A percentile compares a stretch with the other conserved stretches of the same genome.
phyloP scores from a whole-genome alignment of 2,888 invertebrate species.

The Stomorhina lunata region DNA sequence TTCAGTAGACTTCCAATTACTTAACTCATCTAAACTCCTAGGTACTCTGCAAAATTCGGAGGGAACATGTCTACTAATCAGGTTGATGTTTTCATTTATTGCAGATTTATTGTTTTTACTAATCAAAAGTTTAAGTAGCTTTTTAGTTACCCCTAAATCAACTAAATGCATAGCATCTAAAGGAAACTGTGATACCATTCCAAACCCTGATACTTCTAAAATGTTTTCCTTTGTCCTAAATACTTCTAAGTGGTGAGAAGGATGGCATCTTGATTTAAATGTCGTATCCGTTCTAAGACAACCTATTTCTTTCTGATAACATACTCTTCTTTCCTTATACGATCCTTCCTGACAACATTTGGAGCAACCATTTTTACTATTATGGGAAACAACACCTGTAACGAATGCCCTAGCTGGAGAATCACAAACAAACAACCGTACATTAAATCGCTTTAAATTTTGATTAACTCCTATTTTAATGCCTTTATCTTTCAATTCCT shows the following conservation, averaged over 20 bases:
- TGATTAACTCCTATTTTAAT: no score
- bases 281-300: slow-evolving; percentile 2
- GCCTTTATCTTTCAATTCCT: no score
- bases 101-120: neutral
- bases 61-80: slow-evolving; percentile 1
- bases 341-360: no score
- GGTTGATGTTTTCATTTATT: slow-evolving; percentile 15
- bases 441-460: no score
- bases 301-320: slow-evolving; percentile 17
- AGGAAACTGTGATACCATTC: slow-evolving; percentile 40
- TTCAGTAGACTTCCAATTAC: no score
- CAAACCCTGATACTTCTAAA: slow-evolving; percentile 9
- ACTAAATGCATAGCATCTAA: slow-evolving; percentile 39
- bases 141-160: slow-evolving; percentile 37
- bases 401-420: no score
- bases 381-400: no score
- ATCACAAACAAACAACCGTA: no score
- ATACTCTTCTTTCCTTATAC: no score
- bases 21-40: slow-evolving; percentile 18
- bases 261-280: slow-evolving; percentile 8
- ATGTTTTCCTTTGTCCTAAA: neutral
- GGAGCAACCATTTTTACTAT: no score
- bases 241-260: neutral
- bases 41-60: slow-evolving; percentile 27
- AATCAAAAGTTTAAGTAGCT: slow-evolving; percentile 4